phyloP scores from a whole-genome alignment of 2,113 vertebrate genomes.

The Archilochus colubris region DNA sequence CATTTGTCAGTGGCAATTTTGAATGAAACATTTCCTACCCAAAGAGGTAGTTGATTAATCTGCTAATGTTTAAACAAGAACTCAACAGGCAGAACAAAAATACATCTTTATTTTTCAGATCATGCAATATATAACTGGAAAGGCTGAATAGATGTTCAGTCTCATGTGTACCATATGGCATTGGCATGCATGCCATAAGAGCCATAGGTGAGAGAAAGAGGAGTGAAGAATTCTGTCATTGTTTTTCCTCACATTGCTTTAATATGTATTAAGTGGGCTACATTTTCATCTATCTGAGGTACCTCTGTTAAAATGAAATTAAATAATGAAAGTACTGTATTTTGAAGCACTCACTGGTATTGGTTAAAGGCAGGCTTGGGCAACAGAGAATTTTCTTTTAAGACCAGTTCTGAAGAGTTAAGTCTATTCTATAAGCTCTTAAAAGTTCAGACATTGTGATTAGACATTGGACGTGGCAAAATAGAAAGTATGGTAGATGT shows the following conservation, averaged over 20 bases:
- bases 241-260: neutral
- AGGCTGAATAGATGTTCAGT: neutral
- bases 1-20: slow-evolving; percentile 39
- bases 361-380: neutral
- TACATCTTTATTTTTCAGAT: neutral
- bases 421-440: neutral
- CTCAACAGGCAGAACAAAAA: neutral
- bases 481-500: neutral
- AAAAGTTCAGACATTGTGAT: neutral
- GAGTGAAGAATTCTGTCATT: neutral
- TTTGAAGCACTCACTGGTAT: neutral
- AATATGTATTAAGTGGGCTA: neutral
- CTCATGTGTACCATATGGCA: neutral
- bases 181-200: fast-evolving
- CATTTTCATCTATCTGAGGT: neutral
- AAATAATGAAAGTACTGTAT: neutral
- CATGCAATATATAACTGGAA: neutral
- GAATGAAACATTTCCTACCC: slow-evolving; percentile 21
- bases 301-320: neutral
- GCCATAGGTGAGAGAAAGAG: neutral
- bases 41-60: slow-evolving; percentile 34
- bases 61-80: slow-evolving; percentile 7
- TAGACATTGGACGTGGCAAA: neutral
- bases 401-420: neutral
- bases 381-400: neutral